Conservation (phyloP, 2,797 vertebrate genomes). For the Lateolabrax maculatus region DNA sequence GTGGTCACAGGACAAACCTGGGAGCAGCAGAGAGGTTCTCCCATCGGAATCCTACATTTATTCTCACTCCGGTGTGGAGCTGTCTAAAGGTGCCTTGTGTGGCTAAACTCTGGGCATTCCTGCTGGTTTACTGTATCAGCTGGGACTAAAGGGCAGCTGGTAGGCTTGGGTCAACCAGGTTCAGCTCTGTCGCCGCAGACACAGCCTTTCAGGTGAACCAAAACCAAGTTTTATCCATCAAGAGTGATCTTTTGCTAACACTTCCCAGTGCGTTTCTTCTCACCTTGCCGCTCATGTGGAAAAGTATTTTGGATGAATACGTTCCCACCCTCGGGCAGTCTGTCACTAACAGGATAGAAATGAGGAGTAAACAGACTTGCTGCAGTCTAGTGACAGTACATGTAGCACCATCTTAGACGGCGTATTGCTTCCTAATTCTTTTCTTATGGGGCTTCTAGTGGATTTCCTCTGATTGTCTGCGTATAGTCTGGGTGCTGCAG, state of each 20-base stretch:
- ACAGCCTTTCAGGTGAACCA: constrained; percentile 35
- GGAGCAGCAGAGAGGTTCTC: constrained; percentile 75
- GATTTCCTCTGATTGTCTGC: constrained; percentile 68
- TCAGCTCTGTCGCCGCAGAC: constrained; percentile 41
- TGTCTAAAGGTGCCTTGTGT: constrained; percentile 77
- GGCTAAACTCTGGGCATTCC: constrained; percentile 69
- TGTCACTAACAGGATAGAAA: constrained; percentile 62
- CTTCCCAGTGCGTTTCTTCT: constrained; percentile 48
- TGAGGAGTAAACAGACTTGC: constrained; percentile 61
- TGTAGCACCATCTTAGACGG: constrained; percentile 46
- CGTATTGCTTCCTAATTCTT: constrained; percentile 60
- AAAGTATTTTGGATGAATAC: constrained; percentile 63
- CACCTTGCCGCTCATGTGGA: constrained; percentile 64
- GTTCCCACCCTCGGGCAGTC: constrained; percentile 33
- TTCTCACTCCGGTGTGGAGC: constrained; percentile 68
- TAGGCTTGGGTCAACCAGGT: constrained; percentile 60
- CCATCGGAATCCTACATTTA: constrained; percentile 78
- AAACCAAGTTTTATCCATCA: constrained; percentile 54
- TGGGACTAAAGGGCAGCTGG: constrained; percentile 49
- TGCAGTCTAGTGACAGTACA: constrained; percentile 56
- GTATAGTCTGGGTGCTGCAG: constrained; percentile 60
- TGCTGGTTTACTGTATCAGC: constrained; percentile 67
- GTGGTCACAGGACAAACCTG: constrained; percentile 80
- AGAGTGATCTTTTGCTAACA: constrained; percentile 32
- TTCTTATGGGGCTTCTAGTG: constrained; percentile 48